Percentiles rank a stretch among this genome's conserved stretches.
phyloP scores from a whole-genome alignment of 2,113 vertebrate genomes.

The Apeltes quadracus region DNA sequence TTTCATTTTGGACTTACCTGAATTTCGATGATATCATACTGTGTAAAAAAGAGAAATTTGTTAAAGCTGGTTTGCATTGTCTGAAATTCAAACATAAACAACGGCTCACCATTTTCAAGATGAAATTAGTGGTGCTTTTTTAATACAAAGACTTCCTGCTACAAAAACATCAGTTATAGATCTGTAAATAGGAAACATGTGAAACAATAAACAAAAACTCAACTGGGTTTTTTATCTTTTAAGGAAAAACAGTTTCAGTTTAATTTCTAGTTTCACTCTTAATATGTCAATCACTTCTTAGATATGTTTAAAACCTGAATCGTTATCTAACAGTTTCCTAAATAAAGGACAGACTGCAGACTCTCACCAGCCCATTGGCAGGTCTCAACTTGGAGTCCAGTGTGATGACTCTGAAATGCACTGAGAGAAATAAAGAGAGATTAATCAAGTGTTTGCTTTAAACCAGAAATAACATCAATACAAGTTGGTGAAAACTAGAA shows the following conservation, averaged over 20 bases:
- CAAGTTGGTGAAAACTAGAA: neutral
- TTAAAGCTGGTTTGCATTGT: neutral
- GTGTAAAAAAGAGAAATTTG: constrained; percentile 6
- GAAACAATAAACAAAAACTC: neutral
- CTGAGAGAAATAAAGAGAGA: constrained; percentile 35
- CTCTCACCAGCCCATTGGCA: constrained; percentile 48
- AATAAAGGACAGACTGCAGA: neutral
- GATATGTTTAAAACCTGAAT: neutral
- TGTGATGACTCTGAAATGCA: constrained; percentile 67
- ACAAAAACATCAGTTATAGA: neutral
- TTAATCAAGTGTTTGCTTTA: neutral
- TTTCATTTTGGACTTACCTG: constrained; percentile 56
- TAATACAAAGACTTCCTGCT: neutral
- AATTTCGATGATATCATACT: constrained; percentile 65
- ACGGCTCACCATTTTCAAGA: neutral
- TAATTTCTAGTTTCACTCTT: neutral
- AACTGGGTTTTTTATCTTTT: neutral
- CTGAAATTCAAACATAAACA: neutral
- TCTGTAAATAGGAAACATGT: neutral
- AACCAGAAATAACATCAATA: neutral
- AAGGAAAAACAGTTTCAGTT: neutral
- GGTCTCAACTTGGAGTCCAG: constrained; percentile 55
- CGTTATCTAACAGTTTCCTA: neutral
- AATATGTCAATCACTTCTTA: neutral
- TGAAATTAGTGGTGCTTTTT: neutral